A percentile compares a stretch with the other conserved stretches of the same genome.
These are phyloP conservation scores for Ctenopoma multispine DNA, from an alignment of 2,797 vertebrate genomes.

Conservation along the genomic window DNA sequence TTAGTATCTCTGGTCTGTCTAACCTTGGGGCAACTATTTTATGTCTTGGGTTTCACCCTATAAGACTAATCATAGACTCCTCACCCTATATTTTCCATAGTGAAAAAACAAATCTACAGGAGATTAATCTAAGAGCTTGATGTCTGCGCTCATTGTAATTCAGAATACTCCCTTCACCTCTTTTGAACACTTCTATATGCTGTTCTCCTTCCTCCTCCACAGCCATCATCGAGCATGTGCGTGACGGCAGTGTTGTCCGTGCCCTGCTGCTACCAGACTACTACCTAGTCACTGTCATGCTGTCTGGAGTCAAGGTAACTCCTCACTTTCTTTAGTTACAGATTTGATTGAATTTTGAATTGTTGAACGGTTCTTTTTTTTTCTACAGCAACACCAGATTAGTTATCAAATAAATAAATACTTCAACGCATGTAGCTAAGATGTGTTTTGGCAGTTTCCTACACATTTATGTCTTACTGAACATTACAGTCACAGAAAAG, in stretches of 20 bases:
- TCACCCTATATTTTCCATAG: background rate
- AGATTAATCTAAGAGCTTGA: background rate
- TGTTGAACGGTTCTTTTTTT: background rate
- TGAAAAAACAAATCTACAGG: background rate
- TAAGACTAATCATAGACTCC: background rate
- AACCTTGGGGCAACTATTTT: background rate
- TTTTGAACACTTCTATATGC: background rate
- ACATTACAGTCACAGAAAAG: background rate
- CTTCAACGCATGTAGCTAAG: background rate
- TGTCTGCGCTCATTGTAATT: background rate
- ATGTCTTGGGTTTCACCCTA: background rate
- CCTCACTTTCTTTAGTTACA: background rate
- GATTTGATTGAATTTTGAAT: background rate
- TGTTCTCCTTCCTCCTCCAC: slow-evolving; percentile 22
- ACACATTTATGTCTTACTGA: background rate
- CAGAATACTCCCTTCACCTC: background rate
- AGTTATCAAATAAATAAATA: background rate
- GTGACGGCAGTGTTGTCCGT: slow-evolving; percentile 94
- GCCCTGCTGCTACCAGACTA: slow-evolving; percentile 95
- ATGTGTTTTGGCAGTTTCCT: background rate
- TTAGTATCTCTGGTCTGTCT: background rate
- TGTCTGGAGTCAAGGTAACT: slow-evolving; percentile 96
- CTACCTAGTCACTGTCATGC: slow-evolving; percentile 97
- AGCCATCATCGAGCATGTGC: slow-evolving; percentile 98
- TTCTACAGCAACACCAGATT: background rate